phyloP scores from a whole-genome alignment of 1,140 invertebrate species.

The Sycophaga agraensis region DNA sequence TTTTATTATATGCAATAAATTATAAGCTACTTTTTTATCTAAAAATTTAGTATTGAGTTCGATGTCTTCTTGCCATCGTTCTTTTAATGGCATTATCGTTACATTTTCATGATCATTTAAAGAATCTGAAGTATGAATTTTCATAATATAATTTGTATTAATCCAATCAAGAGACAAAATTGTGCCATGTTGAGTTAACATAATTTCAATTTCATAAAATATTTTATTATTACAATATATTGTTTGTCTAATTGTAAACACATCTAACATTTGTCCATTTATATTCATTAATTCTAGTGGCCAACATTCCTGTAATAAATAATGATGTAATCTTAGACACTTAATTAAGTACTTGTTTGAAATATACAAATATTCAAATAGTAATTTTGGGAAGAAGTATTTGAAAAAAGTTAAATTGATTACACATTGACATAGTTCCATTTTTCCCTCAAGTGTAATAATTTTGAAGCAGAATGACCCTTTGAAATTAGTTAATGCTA shows the following conservation, averaged over 20 bases:
- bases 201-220: constrained; percentile 32
- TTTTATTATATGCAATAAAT: neutral
- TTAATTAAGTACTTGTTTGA: constrained; percentile 2
- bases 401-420: constrained; percentile 22
- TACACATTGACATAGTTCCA: constrained; percentile 64
- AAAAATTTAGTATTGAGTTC: constrained; percentile 63
- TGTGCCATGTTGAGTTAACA: constrained; percentile 35
- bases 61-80: constrained; percentile 57
- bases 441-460: constrained; percentile 61
- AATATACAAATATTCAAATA: constrained; percentile 26
- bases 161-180: constrained; percentile 41
- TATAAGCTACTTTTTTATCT: constrained; percentile 60
- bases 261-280: constrained; percentile 21
- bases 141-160: constrained; percentile 35
- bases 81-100: constrained; percentile 19
- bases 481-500: constrained; percentile 58
- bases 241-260: constrained; percentile 39
- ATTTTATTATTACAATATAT: constrained; percentile 28
- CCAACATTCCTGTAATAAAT: constrained; percentile 33
- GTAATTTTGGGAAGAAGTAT: constrained; percentile 26
- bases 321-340: neutral
- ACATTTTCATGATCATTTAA: neutral
- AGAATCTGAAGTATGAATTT: constrained; percentile 36
- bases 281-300: constrained; percentile 33
- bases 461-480: constrained; percentile 60